A percentile compares a stretch with the other conserved stretches of the same genome.
Evolutionary conservation across 2,888 invertebrate species (phyloP).

Genomic region (Heliconius charithonia): DNA sequence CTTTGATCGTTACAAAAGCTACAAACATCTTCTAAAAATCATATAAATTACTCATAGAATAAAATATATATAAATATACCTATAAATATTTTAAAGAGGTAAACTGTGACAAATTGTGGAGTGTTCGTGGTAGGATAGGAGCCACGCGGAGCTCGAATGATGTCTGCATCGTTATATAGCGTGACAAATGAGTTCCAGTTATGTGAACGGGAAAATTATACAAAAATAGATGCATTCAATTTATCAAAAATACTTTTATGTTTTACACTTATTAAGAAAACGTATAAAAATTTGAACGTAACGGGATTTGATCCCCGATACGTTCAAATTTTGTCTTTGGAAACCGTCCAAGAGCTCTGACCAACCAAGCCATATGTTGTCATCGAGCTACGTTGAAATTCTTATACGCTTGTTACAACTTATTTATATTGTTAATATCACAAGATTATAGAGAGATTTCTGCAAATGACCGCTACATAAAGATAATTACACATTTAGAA

Average conservation of each 20-base stretch:
- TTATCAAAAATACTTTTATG: neutral
- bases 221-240: neutral
- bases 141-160: constrained; percentile 24
- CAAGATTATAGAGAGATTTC: too few relatives aligned
- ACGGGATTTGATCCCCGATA: too few relatives aligned
- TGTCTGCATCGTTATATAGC: constrained; percentile 27
- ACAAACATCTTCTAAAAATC: neutral
- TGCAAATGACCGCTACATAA: too few relatives aligned
- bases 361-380: too few relatives aligned
- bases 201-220: constrained; percentile 16
- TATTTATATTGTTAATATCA: too few relatives aligned
- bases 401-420: too few relatives aligned
- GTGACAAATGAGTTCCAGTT: constrained; percentile 20
- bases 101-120: neutral
- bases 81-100: neutral
- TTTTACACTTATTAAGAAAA: too few relatives aligned
- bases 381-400: too few relatives aligned
- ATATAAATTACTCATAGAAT: neutral
- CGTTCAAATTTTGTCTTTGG: too few relatives aligned
- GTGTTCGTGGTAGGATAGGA: constrained; percentile 13
- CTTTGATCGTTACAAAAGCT: neutral
- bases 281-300: too few relatives aligned
- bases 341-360: too few relatives aligned
- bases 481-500: too few relatives aligned
- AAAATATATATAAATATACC: neutral